Evolutionary conservation across 2,888 invertebrate species (phyloP).

Genomic region (Lutraria lutraria): DNA sequence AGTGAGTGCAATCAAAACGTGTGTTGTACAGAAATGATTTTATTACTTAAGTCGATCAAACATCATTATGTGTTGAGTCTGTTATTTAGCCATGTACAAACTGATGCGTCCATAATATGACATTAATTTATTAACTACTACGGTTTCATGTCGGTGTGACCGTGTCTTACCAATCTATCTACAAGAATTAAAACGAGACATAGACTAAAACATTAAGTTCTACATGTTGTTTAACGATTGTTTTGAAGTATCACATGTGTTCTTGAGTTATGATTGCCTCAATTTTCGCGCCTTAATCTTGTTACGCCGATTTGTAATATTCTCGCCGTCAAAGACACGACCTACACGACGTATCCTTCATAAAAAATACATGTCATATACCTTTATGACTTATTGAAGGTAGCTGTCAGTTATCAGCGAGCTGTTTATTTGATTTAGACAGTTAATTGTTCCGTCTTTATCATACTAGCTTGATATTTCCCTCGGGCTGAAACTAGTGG

Average conservation of each 20-base stretch:
- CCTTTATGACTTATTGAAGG: constrained; percentile 29
- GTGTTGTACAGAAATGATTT: too few species aligned
- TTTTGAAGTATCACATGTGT: constrained; percentile 28
- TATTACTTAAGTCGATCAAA: too few species aligned
- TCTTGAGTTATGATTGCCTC: background rate
- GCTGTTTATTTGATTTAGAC: constrained; percentile 27
- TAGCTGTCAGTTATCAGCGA: constrained; percentile 35
- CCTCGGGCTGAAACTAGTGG: background rate
- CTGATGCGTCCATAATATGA: too few species aligned
- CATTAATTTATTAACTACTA: too few species aligned
- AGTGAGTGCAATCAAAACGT: too few species aligned
- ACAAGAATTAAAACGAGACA: background rate
- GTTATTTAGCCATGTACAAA: too few species aligned
- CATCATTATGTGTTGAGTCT: too few species aligned
- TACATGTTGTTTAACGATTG: constrained; percentile 29
- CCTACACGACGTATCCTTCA: background rate
- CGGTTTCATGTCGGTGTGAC: background rate
- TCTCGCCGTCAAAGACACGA: background rate
- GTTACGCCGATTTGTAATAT: background rate
- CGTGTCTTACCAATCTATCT: background rate
- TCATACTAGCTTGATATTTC: constrained; percentile 11
- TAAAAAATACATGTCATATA: constrained; percentile 36
- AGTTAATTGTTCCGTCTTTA: constrained; percentile 25
- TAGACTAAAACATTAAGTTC: background rate
- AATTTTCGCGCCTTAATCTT: constrained; percentile 28